Conservation (phyloP, 1,140 invertebrate genomes). For the Uloborus diversus region DNA sequence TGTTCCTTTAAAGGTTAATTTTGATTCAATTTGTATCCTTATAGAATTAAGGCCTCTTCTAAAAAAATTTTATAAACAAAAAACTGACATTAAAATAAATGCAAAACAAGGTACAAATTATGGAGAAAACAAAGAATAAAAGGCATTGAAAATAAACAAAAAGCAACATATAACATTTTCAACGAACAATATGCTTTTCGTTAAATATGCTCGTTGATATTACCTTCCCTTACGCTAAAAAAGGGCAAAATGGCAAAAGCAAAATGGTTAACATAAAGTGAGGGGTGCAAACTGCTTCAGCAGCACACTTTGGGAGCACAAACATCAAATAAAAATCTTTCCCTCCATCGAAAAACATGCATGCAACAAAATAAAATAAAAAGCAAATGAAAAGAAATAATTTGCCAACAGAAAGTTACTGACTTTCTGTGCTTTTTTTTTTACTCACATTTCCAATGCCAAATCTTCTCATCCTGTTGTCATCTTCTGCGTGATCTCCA, state of each 20-base stretch:
- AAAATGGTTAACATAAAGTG: not conserved
- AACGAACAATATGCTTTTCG: no score
- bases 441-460: constrained; percentile 29
- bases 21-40: no score
- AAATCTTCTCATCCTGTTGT: constrained; percentile 22
- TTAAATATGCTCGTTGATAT: no score
- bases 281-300: constrained; percentile 26
- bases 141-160: no score
- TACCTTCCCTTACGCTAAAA: no score
- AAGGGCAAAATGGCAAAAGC: constrained; percentile 1
- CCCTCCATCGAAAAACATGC: not conserved
- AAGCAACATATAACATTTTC: no score
- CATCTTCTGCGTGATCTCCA: constrained; percentile 8
- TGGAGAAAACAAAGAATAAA: no score
- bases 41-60: no score
- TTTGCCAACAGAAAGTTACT: constrained; percentile 31
- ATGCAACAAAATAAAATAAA: constrained; percentile 29
- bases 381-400: constrained; percentile 30
- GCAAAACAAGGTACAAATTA: no score
- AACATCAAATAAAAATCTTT: not conserved
- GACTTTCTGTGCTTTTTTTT: constrained; percentile 37
- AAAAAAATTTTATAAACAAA: no score
- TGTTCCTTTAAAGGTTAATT: no score
- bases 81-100: no score
- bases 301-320: constrained; percentile 5